Evolutionary conservation across 2,888 invertebrate species (phyloP).

Genomic region (Trissolcus brochymenae): DNA sequence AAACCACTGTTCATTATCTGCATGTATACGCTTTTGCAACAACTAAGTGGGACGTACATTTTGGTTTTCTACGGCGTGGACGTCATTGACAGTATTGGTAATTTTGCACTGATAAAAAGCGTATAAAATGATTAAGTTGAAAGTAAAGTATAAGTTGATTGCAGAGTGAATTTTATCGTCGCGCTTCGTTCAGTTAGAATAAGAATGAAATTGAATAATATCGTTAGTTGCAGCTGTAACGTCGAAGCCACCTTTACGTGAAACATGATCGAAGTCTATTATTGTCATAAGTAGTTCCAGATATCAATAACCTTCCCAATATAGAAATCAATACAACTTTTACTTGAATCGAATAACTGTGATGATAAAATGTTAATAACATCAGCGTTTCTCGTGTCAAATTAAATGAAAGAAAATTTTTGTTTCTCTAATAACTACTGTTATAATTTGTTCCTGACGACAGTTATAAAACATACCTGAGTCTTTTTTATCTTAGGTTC

Average conservation of each 20-base stretch:
- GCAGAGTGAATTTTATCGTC: background rate
- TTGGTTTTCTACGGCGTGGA: slow-evolving; percentile 88
- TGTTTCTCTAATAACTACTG: no score
- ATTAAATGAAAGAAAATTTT: no score
- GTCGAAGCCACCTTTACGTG: background rate
- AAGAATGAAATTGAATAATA: slow-evolving; percentile 12
- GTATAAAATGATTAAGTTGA: background rate
- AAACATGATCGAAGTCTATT: slow-evolving; percentile 20
- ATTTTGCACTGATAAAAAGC: slow-evolving; percentile 26
- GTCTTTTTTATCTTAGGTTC: no score
- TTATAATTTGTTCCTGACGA: no score
- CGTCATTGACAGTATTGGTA: slow-evolving; percentile 80
- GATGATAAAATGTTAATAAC: no score
- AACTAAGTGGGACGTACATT: slow-evolving; percentile 85
- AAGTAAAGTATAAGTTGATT: background rate
- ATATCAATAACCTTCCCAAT: slow-evolving; percentile 16
- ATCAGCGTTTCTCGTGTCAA: no score
- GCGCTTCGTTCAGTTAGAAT: background rate
- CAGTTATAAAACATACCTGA: no score
- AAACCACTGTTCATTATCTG: slow-evolving; percentile 86
- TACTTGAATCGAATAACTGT: no score
- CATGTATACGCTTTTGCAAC: slow-evolving; percentile 84
- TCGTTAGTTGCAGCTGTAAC: slow-evolving; percentile 7
- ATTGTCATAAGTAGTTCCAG: slow-evolving; percentile 25
- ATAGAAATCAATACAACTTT: slow-evolving; percentile 18